A percentile compares a stretch with the other conserved stretches of the same genome.
These are phyloP conservation scores for Paradisaea rubra DNA, from an alignment of 2,113 vertebrate species.

Conservation along the genomic window DNA sequence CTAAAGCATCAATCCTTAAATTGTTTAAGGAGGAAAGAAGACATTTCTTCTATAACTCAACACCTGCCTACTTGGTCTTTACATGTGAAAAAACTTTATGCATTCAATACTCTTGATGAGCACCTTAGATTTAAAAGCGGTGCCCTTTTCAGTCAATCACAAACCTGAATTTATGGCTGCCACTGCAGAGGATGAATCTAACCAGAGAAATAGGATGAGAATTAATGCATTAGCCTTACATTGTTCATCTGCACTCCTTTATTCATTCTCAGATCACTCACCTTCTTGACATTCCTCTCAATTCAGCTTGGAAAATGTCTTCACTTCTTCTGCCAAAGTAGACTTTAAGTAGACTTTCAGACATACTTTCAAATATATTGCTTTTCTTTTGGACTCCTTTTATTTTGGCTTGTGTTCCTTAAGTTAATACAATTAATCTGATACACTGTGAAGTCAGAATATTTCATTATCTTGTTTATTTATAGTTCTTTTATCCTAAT, in stretches of 20 bases:
- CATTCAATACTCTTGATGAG: neutral
- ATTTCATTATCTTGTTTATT: neutral
- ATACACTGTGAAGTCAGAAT: neutral
- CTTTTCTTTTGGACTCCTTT: neutral
- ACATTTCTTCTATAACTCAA: neutral
- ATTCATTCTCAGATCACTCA: neutral
- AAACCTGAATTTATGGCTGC: constrained; percentile 10
- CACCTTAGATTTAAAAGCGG: neutral
- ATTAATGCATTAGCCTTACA: constrained; percentile 14
- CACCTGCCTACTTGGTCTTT: neutral
- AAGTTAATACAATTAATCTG: neutral
- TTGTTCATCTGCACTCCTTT: neutral
- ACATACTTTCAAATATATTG: neutral
- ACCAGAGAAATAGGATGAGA: neutral
- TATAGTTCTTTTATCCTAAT: neutral
- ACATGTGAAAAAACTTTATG: neutral
- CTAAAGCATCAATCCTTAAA: neutral
- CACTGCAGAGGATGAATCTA: neutral
- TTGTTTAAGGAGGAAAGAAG: neutral
- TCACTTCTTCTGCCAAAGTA: constrained; percentile 1
- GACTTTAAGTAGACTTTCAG: neutral
- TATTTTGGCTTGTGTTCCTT: neutral
- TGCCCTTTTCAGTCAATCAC: constrained; percentile 13
- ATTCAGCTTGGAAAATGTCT: constrained; percentile 2
- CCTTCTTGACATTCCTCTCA: neutral